A percentile compares a stretch with the other conserved stretches of the same genome.
Conservation (phyloP, 2,113 vertebrate species). For the Corydoras maculifer region DNA sequence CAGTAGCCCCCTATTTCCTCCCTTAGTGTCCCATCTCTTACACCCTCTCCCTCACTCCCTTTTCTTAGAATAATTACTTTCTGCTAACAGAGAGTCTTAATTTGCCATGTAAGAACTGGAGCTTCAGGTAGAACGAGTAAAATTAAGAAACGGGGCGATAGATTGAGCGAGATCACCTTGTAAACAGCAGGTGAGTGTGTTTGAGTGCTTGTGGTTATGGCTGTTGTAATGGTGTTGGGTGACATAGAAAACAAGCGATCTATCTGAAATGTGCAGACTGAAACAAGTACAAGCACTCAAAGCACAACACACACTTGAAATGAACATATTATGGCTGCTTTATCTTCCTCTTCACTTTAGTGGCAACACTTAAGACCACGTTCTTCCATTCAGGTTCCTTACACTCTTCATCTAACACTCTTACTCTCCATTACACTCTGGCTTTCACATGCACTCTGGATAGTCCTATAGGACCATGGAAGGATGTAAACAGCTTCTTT, state of each 20-base stretch:
- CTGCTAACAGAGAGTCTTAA: conserved; percentile 62
- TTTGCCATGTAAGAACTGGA: conserved; percentile 60
- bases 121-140: conserved; percentile 37
- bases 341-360: conserved; percentile 1
- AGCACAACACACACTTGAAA: background rate
- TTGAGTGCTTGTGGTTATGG: conserved; percentile 8
- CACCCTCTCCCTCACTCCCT: conserved; percentile 28
- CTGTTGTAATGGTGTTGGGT: conserved; percentile 13
- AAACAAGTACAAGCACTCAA: conserved; percentile 4
- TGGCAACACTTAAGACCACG: background rate
- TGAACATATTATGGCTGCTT: background rate
- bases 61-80: conserved; percentile 61
- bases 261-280: background rate
- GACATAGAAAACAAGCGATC: background rate
- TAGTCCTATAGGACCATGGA: background rate
- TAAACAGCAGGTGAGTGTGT: conserved; percentile 1
- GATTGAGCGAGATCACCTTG: background rate
- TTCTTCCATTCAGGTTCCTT: background rate
- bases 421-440: background rate
- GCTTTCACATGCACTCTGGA: background rate
- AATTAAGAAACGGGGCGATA: conserved; percentile 19
- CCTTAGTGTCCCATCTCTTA: conserved; percentile 44
- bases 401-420: background rate
- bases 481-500: conserved; percentile 15
- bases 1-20: conserved; percentile 38